Evolutionary conservation across 2,797 vertebrate genomes (phyloP).

Genomic region (Sebastes minor): DNA sequence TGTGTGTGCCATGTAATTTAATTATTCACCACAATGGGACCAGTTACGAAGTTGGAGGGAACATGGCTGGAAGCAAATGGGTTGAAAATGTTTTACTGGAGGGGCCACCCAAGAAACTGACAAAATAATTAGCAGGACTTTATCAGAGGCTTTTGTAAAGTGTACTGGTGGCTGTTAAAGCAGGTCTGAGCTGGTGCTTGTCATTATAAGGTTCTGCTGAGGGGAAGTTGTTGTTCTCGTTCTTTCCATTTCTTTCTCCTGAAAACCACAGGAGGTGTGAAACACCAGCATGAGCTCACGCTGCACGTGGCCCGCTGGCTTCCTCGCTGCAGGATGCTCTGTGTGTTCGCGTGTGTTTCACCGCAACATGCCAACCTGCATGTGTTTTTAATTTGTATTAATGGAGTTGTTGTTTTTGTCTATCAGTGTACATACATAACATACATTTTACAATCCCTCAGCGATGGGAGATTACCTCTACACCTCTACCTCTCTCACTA

Average conservation of each 20-base stretch:
- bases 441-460: not conserved
- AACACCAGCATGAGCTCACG: constrained; percentile 49
- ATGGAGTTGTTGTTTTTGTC: constrained; percentile 34
- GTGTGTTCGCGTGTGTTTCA: not conserved
- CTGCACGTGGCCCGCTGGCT: constrained; percentile 41
- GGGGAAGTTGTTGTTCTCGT: constrained; percentile 18
- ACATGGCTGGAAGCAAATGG: constrained; percentile 25
- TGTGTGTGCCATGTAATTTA: constrained; percentile 41
- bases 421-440: not conserved
- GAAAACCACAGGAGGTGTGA: constrained; percentile 56
- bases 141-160: constrained; percentile 43
- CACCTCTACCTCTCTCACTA: not conserved
- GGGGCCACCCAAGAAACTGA: constrained; percentile 52
- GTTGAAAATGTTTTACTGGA: constrained; percentile 30
- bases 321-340: constrained; percentile 23
- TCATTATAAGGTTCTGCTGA: constrained; percentile 17
- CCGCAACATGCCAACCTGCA: constrained; percentile 13
- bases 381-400: constrained; percentile 30
- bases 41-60: constrained; percentile 6
- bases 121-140: constrained; percentile 51
- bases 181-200: constrained; percentile 24
- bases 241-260: constrained; percentile 14
- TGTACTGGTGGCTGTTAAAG: constrained; percentile 8
- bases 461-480: not conserved
- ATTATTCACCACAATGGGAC: constrained; percentile 60